phyloP scores from a whole-genome alignment of 2,888 invertebrate species.

The Spisula solida region DNA sequence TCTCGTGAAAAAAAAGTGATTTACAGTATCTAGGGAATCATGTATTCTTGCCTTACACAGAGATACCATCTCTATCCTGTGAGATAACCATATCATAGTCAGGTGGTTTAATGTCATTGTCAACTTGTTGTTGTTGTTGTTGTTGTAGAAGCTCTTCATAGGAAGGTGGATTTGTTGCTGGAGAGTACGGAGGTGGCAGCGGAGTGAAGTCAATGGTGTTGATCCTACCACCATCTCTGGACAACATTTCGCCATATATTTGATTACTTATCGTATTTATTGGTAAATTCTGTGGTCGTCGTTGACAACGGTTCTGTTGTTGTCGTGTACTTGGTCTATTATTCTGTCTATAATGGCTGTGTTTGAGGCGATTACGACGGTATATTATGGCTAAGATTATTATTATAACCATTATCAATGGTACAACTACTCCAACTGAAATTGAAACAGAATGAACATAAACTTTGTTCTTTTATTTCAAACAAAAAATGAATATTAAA shows the following conservation, averaged over 20 bases:
- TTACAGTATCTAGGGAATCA: too few species aligned
- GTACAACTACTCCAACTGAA: slow-evolving; percentile 33
- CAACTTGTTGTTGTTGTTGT: neutral
- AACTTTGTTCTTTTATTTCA: neutral
- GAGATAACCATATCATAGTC: slow-evolving; percentile 9
- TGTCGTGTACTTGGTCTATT: neutral
- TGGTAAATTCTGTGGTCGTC: neutral
- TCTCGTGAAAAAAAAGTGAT: too few species aligned
- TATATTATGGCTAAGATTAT: neutral
- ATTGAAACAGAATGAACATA: neutral
- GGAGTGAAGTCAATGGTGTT: neutral
- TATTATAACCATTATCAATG: neutral
- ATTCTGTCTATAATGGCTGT: neutral
- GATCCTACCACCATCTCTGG: neutral
- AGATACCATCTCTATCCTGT: neutral
- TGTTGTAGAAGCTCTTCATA: slow-evolving; percentile 29
- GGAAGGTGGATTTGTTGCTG: slow-evolving; percentile 30
- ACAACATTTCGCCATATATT: neutral
- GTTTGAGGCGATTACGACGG: slow-evolving; percentile 17
- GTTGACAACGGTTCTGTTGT: neutral
- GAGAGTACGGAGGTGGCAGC: slow-evolving; percentile 45
- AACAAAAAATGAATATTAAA: too few species aligned
- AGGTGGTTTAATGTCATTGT: slow-evolving; percentile 8
- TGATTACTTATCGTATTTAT: slow-evolving; percentile 30
- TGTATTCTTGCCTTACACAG: neutral